These are phyloP conservation scores for Thaleichthys pacificus DNA, from an alignment of 2,797 vertebrate species.

Conservation along the genomic window DNA sequence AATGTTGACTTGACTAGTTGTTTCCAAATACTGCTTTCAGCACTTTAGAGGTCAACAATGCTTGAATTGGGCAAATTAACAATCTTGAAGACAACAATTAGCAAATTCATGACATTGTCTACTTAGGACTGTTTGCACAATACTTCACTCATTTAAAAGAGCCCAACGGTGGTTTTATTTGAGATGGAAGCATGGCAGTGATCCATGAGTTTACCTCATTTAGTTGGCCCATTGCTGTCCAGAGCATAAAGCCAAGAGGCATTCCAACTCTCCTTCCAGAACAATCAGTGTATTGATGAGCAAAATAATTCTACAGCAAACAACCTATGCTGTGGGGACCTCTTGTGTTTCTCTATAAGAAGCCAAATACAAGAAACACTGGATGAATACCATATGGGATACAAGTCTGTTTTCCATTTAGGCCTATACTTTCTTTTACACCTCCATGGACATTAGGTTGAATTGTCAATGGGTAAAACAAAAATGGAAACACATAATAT, in stretches of 20 bases:
- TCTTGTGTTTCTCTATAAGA: constrained; percentile 4
- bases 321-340: constrained; percentile 13
- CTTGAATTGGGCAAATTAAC: neutral
- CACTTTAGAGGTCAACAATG: neutral
- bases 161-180: constrained; percentile 1
- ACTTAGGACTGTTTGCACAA: neutral
- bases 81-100: neutral
- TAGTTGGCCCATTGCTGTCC: constrained; percentile 5
- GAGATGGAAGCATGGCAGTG: constrained; percentile 10
- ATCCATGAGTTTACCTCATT: neutral
- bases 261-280: constrained; percentile 38
- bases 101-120: neutral
- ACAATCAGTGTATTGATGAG: constrained; percentile 55
- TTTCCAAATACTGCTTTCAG: neutral
- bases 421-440: neutral
- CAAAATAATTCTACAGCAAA: constrained; percentile 28
- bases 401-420: neutral
- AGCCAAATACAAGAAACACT: neutral
- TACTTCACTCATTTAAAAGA: neutral
- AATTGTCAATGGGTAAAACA: neutral
- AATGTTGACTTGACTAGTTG: neutral
- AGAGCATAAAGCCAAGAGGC: constrained; percentile 30
- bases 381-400: neutral
- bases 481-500: no score
- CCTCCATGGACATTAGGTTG: neutral